phyloP scores from a whole-genome alignment of 2,797 vertebrate genomes.

The Pseudochirops cupreus region DNA sequence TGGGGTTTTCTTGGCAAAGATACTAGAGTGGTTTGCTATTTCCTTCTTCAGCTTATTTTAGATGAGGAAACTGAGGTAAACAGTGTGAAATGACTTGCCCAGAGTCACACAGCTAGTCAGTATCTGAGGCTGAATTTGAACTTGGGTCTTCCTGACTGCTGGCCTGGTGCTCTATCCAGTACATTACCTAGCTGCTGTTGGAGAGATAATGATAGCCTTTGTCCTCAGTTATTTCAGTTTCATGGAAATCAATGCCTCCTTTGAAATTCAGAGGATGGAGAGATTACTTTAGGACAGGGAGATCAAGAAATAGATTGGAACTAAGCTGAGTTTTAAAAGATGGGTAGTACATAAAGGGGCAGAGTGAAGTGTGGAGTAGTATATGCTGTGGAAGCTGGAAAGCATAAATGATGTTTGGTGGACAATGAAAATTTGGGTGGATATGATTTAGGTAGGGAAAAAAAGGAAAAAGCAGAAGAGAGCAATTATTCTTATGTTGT shows the following conservation, averaged over 20 bases:
- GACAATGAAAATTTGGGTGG: neutral
- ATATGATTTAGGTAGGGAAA: neutral
- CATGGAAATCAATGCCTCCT: too few species aligned
- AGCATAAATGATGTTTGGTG: neutral
- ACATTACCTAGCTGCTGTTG: neutral
- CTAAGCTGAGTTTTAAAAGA: too few species aligned
- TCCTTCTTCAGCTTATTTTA: neutral
- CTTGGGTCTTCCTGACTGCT: neutral
- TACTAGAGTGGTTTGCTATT: neutral
- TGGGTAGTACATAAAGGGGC: too few species aligned
- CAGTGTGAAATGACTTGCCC: neutral
- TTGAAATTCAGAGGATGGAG: too few species aligned
- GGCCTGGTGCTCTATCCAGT: neutral
- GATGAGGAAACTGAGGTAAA: neutral
- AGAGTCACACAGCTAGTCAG: neutral
- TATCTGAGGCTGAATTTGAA: neutral
- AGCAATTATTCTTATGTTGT: rapidly evolving
- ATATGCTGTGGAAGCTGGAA: neutral
- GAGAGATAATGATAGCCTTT: neutral
- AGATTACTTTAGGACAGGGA: too few species aligned
- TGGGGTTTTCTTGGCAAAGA: too few species aligned
- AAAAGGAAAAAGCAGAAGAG: neutral
- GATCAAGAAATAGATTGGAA: too few species aligned
- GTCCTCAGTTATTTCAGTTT: neutral
- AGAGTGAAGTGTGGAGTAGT: too few species aligned